Percentiles rank a stretch among this genome's conserved stretches.
Evolutionary conservation across 2,888 invertebrate genomes (phyloP).

Genomic region (Andricus curvator): DNA sequence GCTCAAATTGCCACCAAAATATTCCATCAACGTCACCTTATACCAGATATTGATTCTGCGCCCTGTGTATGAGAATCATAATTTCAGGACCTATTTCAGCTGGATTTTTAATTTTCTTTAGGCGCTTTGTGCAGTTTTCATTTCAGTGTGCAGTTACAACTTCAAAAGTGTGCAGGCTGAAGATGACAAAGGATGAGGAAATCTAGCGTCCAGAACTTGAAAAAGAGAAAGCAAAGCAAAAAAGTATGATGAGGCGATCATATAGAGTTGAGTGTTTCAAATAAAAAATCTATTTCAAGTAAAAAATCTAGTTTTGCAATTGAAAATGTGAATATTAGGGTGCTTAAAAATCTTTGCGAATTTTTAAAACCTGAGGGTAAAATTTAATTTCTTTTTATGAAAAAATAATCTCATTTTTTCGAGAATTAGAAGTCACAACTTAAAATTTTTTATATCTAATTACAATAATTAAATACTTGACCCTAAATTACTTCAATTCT

Average conservation of each 20-base stretch:
- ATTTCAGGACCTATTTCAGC: not conserved
- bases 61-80: not conserved
- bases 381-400: no score
- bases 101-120: not conserved
- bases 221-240: not conserved
- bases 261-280: not conserved
- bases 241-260: not conserved
- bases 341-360: no score
- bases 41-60: slow-evolving; percentile 2
- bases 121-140: not conserved
- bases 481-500: no score
- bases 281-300: not conserved
- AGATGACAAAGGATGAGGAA: not conserved
- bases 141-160: not conserved
- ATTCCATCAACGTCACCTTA: not conserved
- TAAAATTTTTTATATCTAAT: no score
- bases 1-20: not conserved
- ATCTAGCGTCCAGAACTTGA: not conserved
- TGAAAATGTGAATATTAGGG: no score
- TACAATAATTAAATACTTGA: no score
- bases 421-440: no score
- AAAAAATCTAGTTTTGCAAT: not conserved
- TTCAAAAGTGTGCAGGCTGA: no score
- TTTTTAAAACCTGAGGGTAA: no score
- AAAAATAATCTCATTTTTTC: no score